phyloP scores from a whole-genome alignment of 2,113 vertebrate species.

The Antigone vipio region DNA sequence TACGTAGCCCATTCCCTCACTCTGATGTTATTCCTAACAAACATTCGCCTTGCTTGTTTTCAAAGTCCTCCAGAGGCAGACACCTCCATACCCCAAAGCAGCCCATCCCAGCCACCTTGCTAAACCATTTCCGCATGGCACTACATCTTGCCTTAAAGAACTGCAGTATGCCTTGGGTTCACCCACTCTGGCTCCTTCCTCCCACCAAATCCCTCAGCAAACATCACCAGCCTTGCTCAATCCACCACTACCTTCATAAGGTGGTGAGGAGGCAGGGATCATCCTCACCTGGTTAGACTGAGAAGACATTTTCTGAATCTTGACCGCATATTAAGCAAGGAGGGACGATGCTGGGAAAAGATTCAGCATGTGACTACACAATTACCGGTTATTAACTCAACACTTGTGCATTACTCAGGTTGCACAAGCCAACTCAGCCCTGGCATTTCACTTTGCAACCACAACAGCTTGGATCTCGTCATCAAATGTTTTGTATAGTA shows the following conservation, averaged over 20 bases:
- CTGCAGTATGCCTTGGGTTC: accelerated
- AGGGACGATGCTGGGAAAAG: not conserved
- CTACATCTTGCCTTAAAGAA: not conserved
- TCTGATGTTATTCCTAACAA: not conserved
- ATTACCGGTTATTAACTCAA: not conserved
- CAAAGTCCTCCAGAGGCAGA: not conserved
- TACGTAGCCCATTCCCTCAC: accelerated
- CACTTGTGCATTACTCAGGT: not conserved
- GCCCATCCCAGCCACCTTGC: not conserved
- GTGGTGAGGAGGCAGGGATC: not conserved
- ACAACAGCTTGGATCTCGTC: not conserved
- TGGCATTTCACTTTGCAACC: not conserved
- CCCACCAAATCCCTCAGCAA: not conserved
- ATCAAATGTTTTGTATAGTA: not conserved
- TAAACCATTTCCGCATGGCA: not conserved
- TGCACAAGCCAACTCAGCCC: not conserved
- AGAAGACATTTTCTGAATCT: not conserved
- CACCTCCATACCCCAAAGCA: not conserved
- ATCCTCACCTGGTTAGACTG: not conserved
- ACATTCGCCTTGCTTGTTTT: not conserved
- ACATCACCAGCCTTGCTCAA: not conserved
- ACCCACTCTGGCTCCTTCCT: not conserved
- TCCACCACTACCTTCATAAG: accelerated
- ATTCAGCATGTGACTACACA: not conserved
- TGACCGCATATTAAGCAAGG: not conserved